These are phyloP conservation scores for Okamejei kenojei DNA, from an alignment of 2,797 vertebrate genomes.

Conservation along the genomic window DNA sequence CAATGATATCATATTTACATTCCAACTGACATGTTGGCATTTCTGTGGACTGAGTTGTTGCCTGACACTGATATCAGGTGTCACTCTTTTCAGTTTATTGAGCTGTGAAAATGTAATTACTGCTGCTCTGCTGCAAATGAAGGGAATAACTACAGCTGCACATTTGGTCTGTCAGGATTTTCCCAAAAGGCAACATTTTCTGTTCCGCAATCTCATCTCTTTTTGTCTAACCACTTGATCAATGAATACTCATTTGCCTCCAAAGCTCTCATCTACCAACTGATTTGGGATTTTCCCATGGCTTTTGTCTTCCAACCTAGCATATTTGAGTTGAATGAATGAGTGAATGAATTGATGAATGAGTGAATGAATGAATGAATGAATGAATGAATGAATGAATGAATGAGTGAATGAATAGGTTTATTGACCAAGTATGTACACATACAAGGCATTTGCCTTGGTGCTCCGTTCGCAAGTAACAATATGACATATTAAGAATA, in stretches of 20 bases:
- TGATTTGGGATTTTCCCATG: not conserved
- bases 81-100: not conserved
- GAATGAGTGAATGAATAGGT: too few species aligned
- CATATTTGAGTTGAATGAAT: not conserved
- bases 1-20: not conserved
- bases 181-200: not conserved
- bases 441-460: too few species aligned
- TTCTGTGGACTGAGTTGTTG: conserved; percentile 15
- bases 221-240: not conserved
- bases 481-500: too few species aligned
- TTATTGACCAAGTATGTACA: too few species aligned
- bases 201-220: not conserved
- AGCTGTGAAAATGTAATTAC: conserved; percentile 32
- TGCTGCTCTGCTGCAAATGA: not conserved
- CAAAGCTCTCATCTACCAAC: not conserved
- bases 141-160: conserved; percentile 7
- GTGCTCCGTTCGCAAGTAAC: too few species aligned
- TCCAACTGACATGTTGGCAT: not conserved
- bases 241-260: not conserved
- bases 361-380: too few species aligned
- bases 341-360: too few species aligned
- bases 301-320: too few species aligned
- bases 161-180: not conserved
- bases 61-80: conserved; percentile 12
- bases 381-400: too few species aligned